These are phyloP conservation scores for Podarcis cretensis DNA, from an alignment of 2,113 vertebrate genomes.

Conservation along the genomic window DNA sequence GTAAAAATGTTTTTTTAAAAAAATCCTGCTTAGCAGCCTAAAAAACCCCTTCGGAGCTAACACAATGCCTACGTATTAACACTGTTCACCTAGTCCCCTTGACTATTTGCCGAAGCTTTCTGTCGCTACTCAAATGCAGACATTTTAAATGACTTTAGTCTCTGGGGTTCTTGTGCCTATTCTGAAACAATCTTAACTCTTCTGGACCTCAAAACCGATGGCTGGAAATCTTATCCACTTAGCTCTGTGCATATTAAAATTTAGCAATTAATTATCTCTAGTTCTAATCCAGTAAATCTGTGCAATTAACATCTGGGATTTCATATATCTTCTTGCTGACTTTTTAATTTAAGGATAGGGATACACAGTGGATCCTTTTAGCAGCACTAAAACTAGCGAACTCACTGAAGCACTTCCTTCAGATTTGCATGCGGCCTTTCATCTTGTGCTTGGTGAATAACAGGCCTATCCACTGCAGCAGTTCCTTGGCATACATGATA, in stretches of 20 bases:
- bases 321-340: slow-evolving; percentile 70
- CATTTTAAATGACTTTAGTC: slow-evolving; percentile 60
- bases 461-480: not conserved
- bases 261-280: slow-evolving; percentile 79
- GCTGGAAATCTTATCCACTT: slow-evolving; percentile 71
- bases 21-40: slow-evolving; percentile 29
- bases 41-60: slow-evolving; percentile 39
- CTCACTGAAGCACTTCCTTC: slow-evolving; percentile 33
- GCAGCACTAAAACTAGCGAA: slow-evolving; percentile 53
- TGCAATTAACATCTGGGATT: slow-evolving; percentile 78
- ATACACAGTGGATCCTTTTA: slow-evolving; percentile 55
- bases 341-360: slow-evolving; percentile 75
- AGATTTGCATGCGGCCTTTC: not conserved
- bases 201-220: slow-evolving; percentile 56
- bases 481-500: fast-evolving
- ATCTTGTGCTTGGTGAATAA: not conserved
- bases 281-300: slow-evolving; percentile 76
- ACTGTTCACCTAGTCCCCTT: slow-evolving; percentile 33
- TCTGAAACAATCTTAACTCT: slow-evolving; percentile 64
- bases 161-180: slow-evolving; percentile 47
- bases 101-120: slow-evolving; percentile 34
- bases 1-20: no score
- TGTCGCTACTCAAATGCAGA: slow-evolving; percentile 54
- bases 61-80: slow-evolving; percentile 33
- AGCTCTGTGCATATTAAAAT: slow-evolving; percentile 71